phyloP scores from a whole-genome alignment of 2,113 vertebrate species.

The Petroica traversi region DNA sequence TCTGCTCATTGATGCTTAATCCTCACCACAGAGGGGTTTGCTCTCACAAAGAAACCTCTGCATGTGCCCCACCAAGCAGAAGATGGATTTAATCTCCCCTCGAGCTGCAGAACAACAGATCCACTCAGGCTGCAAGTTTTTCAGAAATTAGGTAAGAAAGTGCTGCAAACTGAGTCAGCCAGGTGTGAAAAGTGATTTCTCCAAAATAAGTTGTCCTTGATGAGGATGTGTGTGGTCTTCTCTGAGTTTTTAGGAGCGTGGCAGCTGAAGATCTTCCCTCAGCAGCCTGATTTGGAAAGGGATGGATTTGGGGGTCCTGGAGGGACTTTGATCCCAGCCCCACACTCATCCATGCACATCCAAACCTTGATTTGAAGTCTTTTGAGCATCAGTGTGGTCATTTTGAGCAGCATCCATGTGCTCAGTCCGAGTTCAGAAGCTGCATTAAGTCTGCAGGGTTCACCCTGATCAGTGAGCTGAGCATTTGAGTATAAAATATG shows the following conservation, averaged over 20 bases:
- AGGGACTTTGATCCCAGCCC: background rate
- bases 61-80: background rate
- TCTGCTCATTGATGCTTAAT: background rate
- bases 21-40: background rate
- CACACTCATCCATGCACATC: background rate
- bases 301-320: background rate
- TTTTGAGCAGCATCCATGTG: too few relatives aligned
- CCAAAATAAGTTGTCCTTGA: background rate
- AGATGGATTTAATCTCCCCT: background rate
- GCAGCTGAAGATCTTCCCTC: background rate
- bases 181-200: background rate
- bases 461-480: background rate
- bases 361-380: background rate
- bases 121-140: background rate
- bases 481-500: background rate
- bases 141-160: background rate
- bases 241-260: background rate
- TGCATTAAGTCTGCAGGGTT: background rate
- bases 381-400: background rate
- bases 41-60: background rate
- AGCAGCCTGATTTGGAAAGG: background rate
- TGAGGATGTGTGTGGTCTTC: background rate
- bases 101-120: background rate
- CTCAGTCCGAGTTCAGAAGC: background rate
- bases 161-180: rapidly evolving